These are phyloP conservation scores for Chironomus tepperi DNA, from an alignment of 1,140 invertebrate genomes.

Conservation along the genomic window DNA sequence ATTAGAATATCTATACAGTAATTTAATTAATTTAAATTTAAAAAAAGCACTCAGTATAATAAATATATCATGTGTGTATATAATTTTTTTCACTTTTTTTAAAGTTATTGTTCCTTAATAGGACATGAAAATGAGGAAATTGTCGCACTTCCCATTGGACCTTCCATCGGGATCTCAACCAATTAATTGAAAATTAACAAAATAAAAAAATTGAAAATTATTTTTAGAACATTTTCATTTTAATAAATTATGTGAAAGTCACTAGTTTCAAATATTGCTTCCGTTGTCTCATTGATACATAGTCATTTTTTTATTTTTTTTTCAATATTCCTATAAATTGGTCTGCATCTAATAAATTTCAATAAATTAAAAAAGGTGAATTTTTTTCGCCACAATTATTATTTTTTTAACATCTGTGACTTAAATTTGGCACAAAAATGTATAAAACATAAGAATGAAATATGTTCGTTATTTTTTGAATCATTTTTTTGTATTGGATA, in stretches of 20 bases:
- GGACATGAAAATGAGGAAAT: too few relatives aligned
- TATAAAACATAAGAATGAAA: not conserved
- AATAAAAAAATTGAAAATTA: not conserved
- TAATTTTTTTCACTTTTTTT: too few relatives aligned
- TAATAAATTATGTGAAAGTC: constrained; percentile 14
- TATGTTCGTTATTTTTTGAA: too few relatives aligned
- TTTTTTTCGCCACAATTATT: not conserved
- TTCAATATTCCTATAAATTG: not conserved
- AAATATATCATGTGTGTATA: too few relatives aligned
- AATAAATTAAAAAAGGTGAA: not conserved
- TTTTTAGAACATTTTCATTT: constrained; percentile 7
- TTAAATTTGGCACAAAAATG: not conserved
- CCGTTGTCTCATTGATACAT: not conserved
- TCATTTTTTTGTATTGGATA: too few relatives aligned
- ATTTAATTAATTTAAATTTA: too few relatives aligned
- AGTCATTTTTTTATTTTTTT: not conserved
- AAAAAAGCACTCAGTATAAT: too few relatives aligned
- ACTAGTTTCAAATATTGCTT: constrained; percentile 14
- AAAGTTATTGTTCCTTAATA: too few relatives aligned
- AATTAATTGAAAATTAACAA: not conserved
- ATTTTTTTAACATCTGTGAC: not conserved
- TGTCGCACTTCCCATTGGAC: too few relatives aligned
- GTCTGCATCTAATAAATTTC: not conserved
- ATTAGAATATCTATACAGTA: too few relatives aligned
- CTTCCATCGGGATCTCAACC: not conserved